phyloP scores from a whole-genome alignment of 2,888 invertebrate genomes.

The Scaptodrosophila latifasciaeformis region DNA sequence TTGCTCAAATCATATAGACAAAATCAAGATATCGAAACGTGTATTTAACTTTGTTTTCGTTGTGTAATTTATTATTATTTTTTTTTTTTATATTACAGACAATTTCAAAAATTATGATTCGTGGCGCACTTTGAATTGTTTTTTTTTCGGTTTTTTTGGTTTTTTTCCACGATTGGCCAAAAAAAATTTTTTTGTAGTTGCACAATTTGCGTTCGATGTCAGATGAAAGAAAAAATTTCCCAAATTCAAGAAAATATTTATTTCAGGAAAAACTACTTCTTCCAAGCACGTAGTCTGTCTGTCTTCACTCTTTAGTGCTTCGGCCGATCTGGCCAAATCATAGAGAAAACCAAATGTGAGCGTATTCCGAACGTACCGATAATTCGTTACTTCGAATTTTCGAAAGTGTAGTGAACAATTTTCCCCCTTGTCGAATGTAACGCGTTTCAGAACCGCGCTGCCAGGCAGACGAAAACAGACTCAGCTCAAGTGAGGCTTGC shows the following conservation, averaged over 20 bases:
- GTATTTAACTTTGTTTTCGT: no score
- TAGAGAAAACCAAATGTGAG: not conserved
- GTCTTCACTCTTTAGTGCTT: no score
- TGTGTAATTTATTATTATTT: no score
- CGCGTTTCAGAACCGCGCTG: conserved; percentile 71
- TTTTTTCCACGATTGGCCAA: conserved; percentile 23
- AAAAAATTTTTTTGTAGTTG: conserved; percentile 23
- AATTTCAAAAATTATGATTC: no score
- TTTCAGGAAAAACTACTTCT: conserved; percentile 32
- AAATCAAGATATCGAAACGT: no score
- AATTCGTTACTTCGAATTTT: not conserved
- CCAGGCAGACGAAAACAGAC: conserved; percentile 71
- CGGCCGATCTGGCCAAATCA: not conserved
- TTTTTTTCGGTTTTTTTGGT: not conserved
- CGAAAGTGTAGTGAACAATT: conserved; percentile 15
- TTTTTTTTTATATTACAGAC: no score
- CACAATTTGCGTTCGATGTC: conserved; percentile 38
- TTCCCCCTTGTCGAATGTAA: conserved; percentile 26
- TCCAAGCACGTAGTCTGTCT: no score
- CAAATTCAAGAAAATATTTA: conserved; percentile 16
- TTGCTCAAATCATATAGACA: no score
- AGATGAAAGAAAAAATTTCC: conserved; percentile 4
- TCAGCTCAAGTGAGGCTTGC: conserved; percentile 64
- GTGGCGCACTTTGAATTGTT: no score
- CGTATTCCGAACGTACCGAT: not conserved